Evolutionary conservation across 1,140 invertebrate species (phyloP), one percentile per base, ranked within the genome.

Genomic region (Pseudachorutes palmiensis): DNA sequence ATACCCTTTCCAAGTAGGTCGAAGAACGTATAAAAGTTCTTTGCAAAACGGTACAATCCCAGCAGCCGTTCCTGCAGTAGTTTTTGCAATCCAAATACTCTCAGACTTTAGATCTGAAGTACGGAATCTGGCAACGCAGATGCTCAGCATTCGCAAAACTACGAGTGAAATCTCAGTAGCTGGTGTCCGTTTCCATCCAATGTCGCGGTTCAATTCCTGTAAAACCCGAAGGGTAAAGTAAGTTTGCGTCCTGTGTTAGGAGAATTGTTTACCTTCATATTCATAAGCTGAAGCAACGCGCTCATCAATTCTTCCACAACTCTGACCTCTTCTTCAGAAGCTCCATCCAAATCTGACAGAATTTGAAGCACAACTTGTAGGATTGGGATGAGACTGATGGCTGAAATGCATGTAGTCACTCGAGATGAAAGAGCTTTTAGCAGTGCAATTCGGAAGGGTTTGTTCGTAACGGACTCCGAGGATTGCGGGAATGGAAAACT

Each of bases 321-420:
- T 51, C 51, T 41, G 24, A 62, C 16, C 60, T 74, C 72, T 55
- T 74, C 70, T 2, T 70, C 68, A 0, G 59, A 51, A 12, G 49
- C 36, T 29, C 72, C 72, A 68, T 74, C 72, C 19, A 74, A 81
- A 79, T 97, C 93, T 51, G 87, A 87, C 2, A 92, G 91, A 31
- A 97, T 80, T 87, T 96, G 94, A 2, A 96, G 80, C 2, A 97
- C 80, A 2, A 93, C 89, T 88, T 90, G 72, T 80, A 95, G 86
- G 69, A 90, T 90, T 0, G 94, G 94, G 77, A 97, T 92, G 14
- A 90, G 86, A 65, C 90, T 81, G 1, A 92, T 85, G 12, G 94
- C 94, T 48, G 85, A 80, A 32, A 45, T 80, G 3, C 88, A 76
- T 67, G 83, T 77, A 0, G 84, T 83, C 45, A 89, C 78, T 71